phyloP scores from a whole-genome alignment of 2,113 vertebrate species.

The Coreoperca whiteheadi region DNA sequence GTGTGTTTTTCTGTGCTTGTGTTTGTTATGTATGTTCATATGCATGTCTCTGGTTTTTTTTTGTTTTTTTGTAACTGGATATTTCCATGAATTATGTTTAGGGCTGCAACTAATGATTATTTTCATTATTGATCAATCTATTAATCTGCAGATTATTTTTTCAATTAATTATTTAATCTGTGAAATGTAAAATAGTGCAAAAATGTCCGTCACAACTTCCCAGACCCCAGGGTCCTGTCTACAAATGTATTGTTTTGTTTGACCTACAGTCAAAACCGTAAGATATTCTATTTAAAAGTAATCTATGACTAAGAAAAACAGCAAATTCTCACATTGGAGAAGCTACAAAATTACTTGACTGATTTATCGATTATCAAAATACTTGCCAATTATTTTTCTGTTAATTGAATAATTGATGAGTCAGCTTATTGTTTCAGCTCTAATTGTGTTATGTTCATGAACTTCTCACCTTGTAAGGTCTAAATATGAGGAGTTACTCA shows the following conservation, averaged over 20 bases:
- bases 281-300: background rate
- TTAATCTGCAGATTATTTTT: background rate
- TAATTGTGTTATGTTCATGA: background rate
- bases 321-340: background rate
- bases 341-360: background rate
- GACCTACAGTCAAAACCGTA: background rate
- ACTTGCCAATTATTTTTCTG: background rate
- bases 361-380: background rate
- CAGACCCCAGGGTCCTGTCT: background rate
- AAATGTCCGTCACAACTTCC: background rate
- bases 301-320: background rate
- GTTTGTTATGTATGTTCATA: background rate
- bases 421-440: background rate
- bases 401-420: background rate
- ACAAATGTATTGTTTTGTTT: background rate
- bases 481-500: background rate
- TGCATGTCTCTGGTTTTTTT: background rate
- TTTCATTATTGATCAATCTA: background rate
- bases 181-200: background rate
- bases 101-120: background rate
- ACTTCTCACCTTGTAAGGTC: background rate
- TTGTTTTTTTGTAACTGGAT: background rate
- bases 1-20: slow-evolving; percentile 13
- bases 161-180: background rate
- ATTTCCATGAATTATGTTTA: background rate